Base-by-base conservation (phyloP, 2,888 invertebrate genomes). In the Malthinus flaveolus region DNA sequence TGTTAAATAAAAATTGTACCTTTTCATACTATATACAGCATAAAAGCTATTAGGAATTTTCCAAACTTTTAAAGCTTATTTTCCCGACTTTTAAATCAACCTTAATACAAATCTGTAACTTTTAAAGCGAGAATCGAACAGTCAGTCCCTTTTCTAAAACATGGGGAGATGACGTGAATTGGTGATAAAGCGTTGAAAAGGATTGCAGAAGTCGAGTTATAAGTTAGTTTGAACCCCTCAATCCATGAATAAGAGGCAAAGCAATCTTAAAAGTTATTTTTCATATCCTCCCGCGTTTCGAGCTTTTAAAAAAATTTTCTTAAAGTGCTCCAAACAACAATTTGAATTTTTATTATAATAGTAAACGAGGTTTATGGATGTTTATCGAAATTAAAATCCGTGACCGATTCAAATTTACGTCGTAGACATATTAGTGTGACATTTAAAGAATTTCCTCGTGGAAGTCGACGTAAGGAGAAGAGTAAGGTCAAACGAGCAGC, bases 161-260 rank as follows among this genome's bases (percentile, higher is more conserved):
- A 63, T 61, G 59, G 47, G 56, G 57, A 62, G 59, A 62, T 58
- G 63, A 66, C 62, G 57, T 61, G 67, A 66, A 67, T 66, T 63
- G 64, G 62, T 58, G 67, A 63, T 66, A 67, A 67, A 66, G 61
- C 63, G 57, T 58, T 56, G 58, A 58, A 62, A 67, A 63, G 65
- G 64, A 60, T 67, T 64, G 64, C 52, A 49, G 48, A 56, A 61
- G 61, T 51, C 51, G 57, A 61, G 64, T 62, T 60, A 64, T 62
- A 64, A 64, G 62, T 64, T 62, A 60, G 64, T 64, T 62, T 53
- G 54, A 59, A 54, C 55, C 59, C 56, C 49, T 33, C 11, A 51
- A 50, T 50, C 36, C 45, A 10, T 11, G 49, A 51, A 44, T 42
- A 57, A 55, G 55, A 11, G 49, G 44, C 52, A 13, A 33, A 44